Evolutionary conservation across 2,797 vertebrate species (phyloP).

Genomic region (Hafferia zeledoni): DNA sequence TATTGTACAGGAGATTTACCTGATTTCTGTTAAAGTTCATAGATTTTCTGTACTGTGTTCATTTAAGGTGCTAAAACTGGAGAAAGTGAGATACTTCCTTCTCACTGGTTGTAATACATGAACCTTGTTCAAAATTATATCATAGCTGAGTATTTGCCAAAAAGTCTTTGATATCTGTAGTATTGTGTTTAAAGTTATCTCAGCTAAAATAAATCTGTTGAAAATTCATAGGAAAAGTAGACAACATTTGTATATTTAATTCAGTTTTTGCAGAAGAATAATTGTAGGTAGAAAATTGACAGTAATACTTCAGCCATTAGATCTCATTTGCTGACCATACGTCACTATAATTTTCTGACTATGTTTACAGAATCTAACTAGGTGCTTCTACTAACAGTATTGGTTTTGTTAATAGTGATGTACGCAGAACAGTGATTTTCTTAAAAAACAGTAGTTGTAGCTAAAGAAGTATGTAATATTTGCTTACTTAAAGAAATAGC

Average conservation of each 20-base stretch:
- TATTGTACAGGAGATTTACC: neutral
- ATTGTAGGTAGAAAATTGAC: neutral
- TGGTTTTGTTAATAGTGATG: neutral
- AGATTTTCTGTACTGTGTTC: neutral
- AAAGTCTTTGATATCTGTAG: neutral
- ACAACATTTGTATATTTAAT: neutral
- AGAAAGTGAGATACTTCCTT: neutral
- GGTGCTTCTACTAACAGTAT: neutral
- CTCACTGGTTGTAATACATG: neutral
- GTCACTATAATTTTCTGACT: neutral
- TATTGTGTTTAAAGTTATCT: neutral
- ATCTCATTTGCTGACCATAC: neutral
- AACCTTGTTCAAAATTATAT: neutral
- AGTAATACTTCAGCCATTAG: neutral
- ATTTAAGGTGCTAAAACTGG: neutral
- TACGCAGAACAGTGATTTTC: neutral
- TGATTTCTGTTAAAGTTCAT: neutral
- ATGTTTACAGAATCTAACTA: neutral
- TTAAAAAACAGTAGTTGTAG: neutral
- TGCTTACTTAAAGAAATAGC: neutral
- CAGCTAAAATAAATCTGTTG: neutral
- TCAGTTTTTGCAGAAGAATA: neutral
- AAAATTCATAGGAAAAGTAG: neutral
- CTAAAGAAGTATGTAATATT: neutral
- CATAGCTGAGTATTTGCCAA: neutral